Conservation (phyloP, 2,888 invertebrate genomes). For the Habrosyne pyritoides region DNA sequence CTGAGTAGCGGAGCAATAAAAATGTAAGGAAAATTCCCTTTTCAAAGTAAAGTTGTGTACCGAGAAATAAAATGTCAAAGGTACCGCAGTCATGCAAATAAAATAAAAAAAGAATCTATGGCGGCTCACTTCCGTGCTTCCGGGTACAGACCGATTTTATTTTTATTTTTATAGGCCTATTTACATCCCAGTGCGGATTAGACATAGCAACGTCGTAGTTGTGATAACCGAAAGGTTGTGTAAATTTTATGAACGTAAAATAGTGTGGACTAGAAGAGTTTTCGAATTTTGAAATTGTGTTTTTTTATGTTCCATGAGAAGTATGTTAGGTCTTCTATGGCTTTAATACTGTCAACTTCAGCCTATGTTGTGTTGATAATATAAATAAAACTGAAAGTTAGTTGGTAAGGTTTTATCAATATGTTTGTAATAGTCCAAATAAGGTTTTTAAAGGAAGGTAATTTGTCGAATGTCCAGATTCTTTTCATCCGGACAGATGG, state of each 20-base stretch:
- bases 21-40: background rate
- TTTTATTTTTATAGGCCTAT: background rate
- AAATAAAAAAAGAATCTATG: slow-evolving; percentile 2
- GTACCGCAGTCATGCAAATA: slow-evolving; percentile 2
- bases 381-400: too few species aligned
- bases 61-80: slow-evolving; percentile 2
- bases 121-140: background rate
- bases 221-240: background rate
- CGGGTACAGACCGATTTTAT: background rate
- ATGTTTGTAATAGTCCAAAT: too few species aligned
- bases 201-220: background rate
- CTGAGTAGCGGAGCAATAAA: background rate
- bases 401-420: too few species aligned
- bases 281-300: too few species aligned
- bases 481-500: too few species aligned
- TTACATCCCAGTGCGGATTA: background rate
- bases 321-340: too few species aligned
- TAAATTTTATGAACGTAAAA: background rate
- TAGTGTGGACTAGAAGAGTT: too few species aligned
- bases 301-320: too few species aligned
- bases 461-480: too few species aligned
- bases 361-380: too few species aligned
- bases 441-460: too few species aligned
- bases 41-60: slow-evolving; percentile 1
- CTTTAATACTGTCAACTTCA: too few species aligned